Percentiles rank a stretch among this genome's conserved stretches.
Conservation (phyloP, 1,140 invertebrate species). For the Caenorhabditis brenneri region DNA sequence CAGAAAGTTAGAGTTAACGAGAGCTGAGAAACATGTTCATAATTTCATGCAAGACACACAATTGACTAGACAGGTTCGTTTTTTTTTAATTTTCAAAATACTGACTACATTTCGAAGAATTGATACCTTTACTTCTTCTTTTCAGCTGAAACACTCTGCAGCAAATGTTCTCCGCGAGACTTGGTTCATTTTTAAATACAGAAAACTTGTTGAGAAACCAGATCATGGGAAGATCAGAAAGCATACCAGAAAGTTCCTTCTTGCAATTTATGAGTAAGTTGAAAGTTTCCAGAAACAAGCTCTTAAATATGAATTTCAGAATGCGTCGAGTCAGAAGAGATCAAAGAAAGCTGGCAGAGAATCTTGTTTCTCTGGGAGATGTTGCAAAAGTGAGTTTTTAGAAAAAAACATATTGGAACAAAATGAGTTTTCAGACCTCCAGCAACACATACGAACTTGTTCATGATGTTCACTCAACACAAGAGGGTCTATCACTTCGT, state of each 20-base stretch:
- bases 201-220: slow-evolving; percentile 93
- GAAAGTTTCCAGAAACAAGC: neutral
- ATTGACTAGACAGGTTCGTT: slow-evolving; percentile 93
- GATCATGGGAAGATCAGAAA: slow-evolving; percentile 91
- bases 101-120: too few species aligned
- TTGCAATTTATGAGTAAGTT: slow-evolving; percentile 98
- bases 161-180: slow-evolving; percentile 98
- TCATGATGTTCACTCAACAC: slow-evolving; percentile 67
- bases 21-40: slow-evolving; percentile 99
- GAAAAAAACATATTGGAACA: neutral
- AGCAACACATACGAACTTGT: slow-evolving; percentile 67
- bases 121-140: too few species aligned
- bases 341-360: slow-evolving; percentile 98
- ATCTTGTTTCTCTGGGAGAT: slow-evolving; percentile 97
- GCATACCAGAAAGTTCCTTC: slow-evolving; percentile 97
- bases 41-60: slow-evolving; percentile 99
- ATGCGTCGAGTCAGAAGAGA: slow-evolving; percentile 99
- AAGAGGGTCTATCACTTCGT: slow-evolving; percentile 67
- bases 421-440: slow-evolving; percentile 63
- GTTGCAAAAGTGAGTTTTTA: slow-evolving; percentile 89
- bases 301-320: slow-evolving; percentile 74
- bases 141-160: slow-evolving; percentile 96
- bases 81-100: too few species aligned
- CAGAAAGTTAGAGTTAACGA: slow-evolving; percentile 95
- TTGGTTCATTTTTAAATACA: slow-evolving; percentile 99